These are phyloP conservation scores for Drosophila neocordata DNA, from an alignment of 1,140 invertebrate species.

Conservation along the genomic window DNA sequence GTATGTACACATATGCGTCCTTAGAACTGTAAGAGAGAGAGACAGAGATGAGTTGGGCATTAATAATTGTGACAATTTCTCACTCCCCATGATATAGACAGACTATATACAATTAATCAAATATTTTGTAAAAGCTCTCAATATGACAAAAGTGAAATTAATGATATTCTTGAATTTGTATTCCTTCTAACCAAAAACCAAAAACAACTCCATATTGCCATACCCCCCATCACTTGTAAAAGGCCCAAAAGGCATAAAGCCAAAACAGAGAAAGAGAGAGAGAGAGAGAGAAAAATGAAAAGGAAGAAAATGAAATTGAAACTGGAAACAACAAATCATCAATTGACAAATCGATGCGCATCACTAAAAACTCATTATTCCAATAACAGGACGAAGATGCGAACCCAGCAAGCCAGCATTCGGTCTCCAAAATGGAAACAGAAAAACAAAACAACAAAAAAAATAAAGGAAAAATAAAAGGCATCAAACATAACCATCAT, in stretches of 20 bases:
- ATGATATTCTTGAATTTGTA: constrained; percentile 43
- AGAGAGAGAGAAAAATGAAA: neutral
- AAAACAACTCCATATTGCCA: neutral
- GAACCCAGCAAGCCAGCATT: constrained; percentile 13
- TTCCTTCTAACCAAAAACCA: neutral
- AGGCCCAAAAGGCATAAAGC: constrained; percentile 25
- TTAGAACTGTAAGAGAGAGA: neutral
- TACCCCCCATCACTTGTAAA: neutral
- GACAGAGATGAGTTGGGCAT: constrained; percentile 23
- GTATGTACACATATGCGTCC: neutral
- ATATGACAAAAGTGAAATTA: constrained; percentile 71
- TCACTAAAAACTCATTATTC: constrained; percentile 75
- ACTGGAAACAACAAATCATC: constrained; percentile 69
- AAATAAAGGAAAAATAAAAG: too few species aligned
- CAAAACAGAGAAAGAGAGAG: neutral
- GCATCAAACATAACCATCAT: constrained; percentile 55
- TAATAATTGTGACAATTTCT: constrained; percentile 66
- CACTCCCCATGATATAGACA: constrained; percentile 49
- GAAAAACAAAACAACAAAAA: too few species aligned
- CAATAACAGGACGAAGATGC: constrained; percentile 59
- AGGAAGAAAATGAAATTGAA: constrained; percentile 34
- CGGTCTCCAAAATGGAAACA: constrained; percentile 8
- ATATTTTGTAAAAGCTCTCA: constrained; percentile 48
- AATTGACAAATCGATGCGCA: constrained; percentile 74
- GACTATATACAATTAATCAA: constrained; percentile 52